Conservation (phyloP, 1,140 invertebrate genomes). For the Drosophila leontia region DNA sequence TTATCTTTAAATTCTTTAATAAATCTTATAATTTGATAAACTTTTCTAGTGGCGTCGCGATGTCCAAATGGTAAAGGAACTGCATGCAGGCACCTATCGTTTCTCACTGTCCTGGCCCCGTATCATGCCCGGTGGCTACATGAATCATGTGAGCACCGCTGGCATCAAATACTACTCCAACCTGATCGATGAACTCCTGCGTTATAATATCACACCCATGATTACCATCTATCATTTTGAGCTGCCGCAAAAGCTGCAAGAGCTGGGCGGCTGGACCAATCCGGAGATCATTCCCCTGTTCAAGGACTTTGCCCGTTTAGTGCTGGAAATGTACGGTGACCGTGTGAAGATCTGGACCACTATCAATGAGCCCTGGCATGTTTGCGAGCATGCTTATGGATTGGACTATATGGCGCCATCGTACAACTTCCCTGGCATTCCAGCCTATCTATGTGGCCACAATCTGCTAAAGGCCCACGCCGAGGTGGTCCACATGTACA, state of each 20-base stretch:
- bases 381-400: constrained; percentile 88
- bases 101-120: constrained; percentile 90
- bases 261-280: constrained; percentile 88
- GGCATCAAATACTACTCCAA: constrained; percentile 89
- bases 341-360: constrained; percentile 89
- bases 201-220: constrained; percentile 87
- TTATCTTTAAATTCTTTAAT: background rate
- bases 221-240: constrained; percentile 91
- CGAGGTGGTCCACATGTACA: constrained; percentile 88
- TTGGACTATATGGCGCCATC: constrained; percentile 87
- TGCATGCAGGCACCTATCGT: constrained; percentile 88
- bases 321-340: constrained; percentile 87
- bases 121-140: constrained; percentile 88
- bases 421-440: constrained; percentile 87
- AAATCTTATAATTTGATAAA: background rate
- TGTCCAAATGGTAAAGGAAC: constrained; percentile 86
- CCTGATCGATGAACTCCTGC: constrained; percentile 87
- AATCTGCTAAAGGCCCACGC: constrained; percentile 88
- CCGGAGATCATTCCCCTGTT: constrained; percentile 87
- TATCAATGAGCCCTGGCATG: constrained; percentile 90
- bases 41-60: constrained; percentile 85
- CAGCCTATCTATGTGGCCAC: constrained; percentile 88
- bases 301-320: constrained; percentile 87
- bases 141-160: constrained; percentile 87
- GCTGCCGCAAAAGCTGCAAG: constrained; percentile 88